Conservation (phyloP, 2,113 vertebrate species). For the Amphilophus citrinellus region DNA sequence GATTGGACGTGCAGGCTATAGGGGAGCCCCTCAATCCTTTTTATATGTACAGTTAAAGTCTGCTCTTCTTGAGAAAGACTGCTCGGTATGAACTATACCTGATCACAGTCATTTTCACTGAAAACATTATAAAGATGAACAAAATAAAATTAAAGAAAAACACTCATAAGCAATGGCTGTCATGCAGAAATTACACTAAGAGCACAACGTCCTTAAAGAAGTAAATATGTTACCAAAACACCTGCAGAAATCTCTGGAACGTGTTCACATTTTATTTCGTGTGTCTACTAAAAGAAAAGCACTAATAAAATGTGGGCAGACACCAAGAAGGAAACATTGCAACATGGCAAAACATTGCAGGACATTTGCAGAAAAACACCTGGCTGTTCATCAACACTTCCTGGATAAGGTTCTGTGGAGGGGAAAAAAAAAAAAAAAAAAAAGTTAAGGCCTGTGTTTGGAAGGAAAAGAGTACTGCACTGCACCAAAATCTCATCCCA, state of each 20-base stretch:
- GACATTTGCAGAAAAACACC: not conserved
- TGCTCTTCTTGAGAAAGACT: not conserved
- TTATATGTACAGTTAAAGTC: not conserved
- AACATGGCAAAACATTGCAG: not conserved
- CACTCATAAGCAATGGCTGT: not conserved
- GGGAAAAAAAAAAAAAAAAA: rapidly evolving
- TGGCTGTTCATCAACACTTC: not conserved
- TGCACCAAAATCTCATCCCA: conserved; percentile 14
- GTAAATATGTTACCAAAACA: not conserved
- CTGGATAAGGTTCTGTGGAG: not conserved
- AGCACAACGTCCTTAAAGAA: not conserved
- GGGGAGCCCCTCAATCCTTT: not conserved
- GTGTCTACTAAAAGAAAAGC: not conserved
- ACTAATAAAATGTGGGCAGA: not conserved
- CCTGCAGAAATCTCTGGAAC: not conserved
- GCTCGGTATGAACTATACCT: not conserved
- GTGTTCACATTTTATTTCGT: too few species aligned
- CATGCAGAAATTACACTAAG: not conserved
- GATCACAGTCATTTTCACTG: not conserved
- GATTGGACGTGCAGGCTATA: not conserved
- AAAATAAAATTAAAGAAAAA: not conserved
- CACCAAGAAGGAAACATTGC: not conserved
- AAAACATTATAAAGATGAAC: not conserved
- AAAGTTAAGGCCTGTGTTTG: not conserved
- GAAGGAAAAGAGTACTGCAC: not conserved